Conservation (phyloP, 1,140 invertebrate genomes). For the Penaeus vannamei region DNA sequence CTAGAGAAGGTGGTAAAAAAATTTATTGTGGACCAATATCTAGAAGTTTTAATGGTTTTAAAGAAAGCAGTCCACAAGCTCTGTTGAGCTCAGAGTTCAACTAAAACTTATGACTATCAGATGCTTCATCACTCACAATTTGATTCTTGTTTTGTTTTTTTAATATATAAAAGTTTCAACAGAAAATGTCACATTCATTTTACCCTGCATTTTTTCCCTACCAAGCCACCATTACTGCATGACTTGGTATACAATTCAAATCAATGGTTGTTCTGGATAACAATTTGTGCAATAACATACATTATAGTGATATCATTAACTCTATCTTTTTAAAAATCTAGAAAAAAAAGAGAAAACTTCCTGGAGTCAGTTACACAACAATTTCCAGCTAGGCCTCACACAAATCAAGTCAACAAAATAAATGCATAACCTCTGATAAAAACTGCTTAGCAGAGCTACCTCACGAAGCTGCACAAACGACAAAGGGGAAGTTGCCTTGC, state of each 20-base stretch:
- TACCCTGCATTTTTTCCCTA: conserved; percentile 35
- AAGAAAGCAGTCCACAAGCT: conserved; percentile 39
- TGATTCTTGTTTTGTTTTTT: conserved; percentile 1
- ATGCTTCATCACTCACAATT: too few species aligned
- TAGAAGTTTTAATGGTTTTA: background rate
- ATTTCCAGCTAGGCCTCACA: conserved; percentile 12
- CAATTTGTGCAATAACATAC: conserved; percentile 42
- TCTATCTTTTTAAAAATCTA: background rate
- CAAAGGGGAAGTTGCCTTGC: background rate
- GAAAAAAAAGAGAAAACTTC: conserved; percentile 10
- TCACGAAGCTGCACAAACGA: too few species aligned
- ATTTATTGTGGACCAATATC: conserved; percentile 20
- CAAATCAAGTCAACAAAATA: conserved; percentile 44
- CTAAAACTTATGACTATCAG: conserved; percentile 32
- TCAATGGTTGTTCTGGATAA: conserved; percentile 37
- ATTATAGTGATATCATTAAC: too few species aligned
- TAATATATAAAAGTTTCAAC: conserved; percentile 30
- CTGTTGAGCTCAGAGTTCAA: conserved; percentile 25
- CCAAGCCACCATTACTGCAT: background rate
- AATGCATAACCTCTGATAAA: conserved; percentile 47
- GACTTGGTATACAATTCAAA: conserved; percentile 23
- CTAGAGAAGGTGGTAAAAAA: conserved; percentile 52
- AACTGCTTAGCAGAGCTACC: too few species aligned
- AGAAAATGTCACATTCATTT: conserved; percentile 36
- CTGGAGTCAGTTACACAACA: conserved; percentile 19